A percentile compares a stretch with the other conserved stretches of the same genome.
Evolutionary conservation across 2,888 invertebrate species (phyloP).

Genomic region (Tachina lurida): DNA sequence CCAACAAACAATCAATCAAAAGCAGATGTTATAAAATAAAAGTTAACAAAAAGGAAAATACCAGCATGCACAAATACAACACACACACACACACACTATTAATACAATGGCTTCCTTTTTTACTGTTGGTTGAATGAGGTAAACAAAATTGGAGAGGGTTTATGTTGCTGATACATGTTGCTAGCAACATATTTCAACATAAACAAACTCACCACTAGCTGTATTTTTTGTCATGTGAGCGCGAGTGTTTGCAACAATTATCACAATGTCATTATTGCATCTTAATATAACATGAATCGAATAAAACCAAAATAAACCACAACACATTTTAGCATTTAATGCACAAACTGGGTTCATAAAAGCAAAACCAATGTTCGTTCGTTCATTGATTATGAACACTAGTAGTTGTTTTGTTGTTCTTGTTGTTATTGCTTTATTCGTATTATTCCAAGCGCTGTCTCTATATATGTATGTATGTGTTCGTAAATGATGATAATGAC

Average conservation of each 20-base stretch:
- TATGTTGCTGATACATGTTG: slow-evolving; percentile 43
- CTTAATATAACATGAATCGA: slow-evolving; percentile 68
- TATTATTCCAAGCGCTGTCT: slow-evolving; percentile 3
- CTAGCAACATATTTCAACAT: slow-evolving; percentile 3
- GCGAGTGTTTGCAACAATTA: neutral
- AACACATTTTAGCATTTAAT: slow-evolving; percentile 69
- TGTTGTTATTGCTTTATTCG: slow-evolving; percentile 7
- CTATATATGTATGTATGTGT: neutral
- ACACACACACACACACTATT: neutral
- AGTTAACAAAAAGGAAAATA: slow-evolving; percentile 19
- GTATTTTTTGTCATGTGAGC: neutral
- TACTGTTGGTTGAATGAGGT: neutral
- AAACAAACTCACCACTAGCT: slow-evolving; percentile 44
- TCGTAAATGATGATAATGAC: neutral
- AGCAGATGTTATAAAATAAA: slow-evolving; percentile 62
- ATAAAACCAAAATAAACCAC: slow-evolving; percentile 69
- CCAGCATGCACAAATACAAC: neutral
- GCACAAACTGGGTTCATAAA: slow-evolving; percentile 64
- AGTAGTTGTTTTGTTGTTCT: slow-evolving; percentile 7
- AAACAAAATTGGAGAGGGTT: slow-evolving; percentile 40
- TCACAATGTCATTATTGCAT: slow-evolving; percentile 58
- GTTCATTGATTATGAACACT: slow-evolving; percentile 65
- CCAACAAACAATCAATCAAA: slow-evolving; percentile 65
- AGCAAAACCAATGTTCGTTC: slow-evolving; percentile 49
- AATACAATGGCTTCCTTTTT: neutral